These are phyloP conservation scores for Prolemur simus DNA, from an alignment of 2,113 vertebrate genomes.

Conservation along the genomic window DNA sequence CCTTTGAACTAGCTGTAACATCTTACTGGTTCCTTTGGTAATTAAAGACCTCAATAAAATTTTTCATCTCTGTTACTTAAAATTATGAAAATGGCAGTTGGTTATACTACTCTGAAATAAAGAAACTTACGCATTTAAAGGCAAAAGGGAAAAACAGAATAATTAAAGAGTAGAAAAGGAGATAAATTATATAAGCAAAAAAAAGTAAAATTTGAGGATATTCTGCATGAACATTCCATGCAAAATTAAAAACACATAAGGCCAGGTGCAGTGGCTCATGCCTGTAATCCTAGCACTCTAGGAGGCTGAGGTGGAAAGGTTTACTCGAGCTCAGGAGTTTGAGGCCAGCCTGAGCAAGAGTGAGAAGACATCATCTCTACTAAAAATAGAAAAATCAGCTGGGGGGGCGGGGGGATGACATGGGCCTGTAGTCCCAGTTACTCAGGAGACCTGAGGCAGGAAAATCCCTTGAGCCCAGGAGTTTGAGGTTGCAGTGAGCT, in stretches of 20 bases:
- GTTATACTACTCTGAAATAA: neutral
- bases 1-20: neutral
- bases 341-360: no score
- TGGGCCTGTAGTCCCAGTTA: no score
- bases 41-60: conserved; percentile 26
- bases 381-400: no score
- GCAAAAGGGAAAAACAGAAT: neutral
- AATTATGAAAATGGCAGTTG: neutral
- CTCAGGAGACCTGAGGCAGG: no score
- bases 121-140: neutral
- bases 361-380: no score
- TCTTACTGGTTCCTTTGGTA: neutral
- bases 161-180: neutral
- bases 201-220: neutral
- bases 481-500: no score
- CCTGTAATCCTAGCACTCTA: no score
- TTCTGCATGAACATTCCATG: neutral
- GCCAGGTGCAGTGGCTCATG: no score
- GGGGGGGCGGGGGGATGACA: no score
- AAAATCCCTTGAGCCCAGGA: no score
- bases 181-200: neutral
- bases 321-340: no score
- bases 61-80: neutral
- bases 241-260: neutral
- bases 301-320: no score